Evolutionary conservation across 2,797 vertebrate species (phyloP), one percentile per base, ranked within the genome.

Genomic region (Microctenopoma steveboyesi): DNA sequence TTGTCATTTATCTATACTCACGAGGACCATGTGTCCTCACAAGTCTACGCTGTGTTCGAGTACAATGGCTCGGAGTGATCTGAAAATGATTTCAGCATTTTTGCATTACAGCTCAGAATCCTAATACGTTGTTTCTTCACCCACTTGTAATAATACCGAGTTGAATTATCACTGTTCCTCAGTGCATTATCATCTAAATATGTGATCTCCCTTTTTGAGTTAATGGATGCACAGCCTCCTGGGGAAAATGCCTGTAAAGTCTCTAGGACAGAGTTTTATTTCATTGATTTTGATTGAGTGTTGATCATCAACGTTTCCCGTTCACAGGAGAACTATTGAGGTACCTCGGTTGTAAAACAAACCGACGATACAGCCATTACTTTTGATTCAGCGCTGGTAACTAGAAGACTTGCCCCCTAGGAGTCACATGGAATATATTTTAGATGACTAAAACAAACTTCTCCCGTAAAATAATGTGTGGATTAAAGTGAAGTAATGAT

Each of bases 221-320:
- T 78, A 72, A 74, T 64, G 46, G 43, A 59, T 78, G 63, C 39
- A 2, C 60, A 55, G 52, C 54, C 33, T 18, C 1, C 18, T 53
- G 71, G 67, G 72, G 33, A 56, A 55, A 72, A 49, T 3, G 47
- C 15, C 51, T 51, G 63, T 55, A 14, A 65, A 57, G 62, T 69
- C 66, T 74, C 55, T 54, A 64, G 49, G 72, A 87, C 76, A 18
- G 13, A 18, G 72, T 82, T 74, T 37, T 61, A 62, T 61, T 74
- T 67, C 62, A 68, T 81, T 81, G 75, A 77, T 77, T 73, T 63
- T 64, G 60, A 88, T 76, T 72, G 54, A 78, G 73, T 47, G 64
- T 72, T 59, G 64, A 63, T 61, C 72, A 60, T 79, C 56, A 69
- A 54, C 64, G 43, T 48, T 45, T 30, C 45, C 56, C 42, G 30